phyloP scores from a whole-genome alignment of 2,797 vertebrate species.

The Falco concolor region DNA sequence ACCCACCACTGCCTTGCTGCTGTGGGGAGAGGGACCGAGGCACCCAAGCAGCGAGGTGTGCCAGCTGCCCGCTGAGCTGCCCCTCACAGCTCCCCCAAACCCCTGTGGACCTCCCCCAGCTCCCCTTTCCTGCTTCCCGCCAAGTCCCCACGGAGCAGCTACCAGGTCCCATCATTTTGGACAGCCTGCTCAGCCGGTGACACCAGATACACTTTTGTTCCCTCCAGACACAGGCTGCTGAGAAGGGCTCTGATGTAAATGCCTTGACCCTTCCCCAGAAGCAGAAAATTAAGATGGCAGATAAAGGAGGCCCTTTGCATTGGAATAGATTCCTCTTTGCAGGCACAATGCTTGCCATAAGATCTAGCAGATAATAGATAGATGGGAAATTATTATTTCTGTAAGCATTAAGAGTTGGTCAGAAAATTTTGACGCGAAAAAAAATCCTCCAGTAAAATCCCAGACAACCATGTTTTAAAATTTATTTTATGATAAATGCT shows the following conservation, averaged over 20 bases:
- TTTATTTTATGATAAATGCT: not conserved
- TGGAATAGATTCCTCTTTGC: not conserved
- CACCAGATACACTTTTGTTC: not conserved
- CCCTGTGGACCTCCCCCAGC: not conserved
- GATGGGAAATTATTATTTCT: not conserved
- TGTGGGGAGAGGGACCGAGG: not conserved
- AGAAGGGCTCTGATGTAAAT: not conserved
- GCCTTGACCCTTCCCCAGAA: not conserved
- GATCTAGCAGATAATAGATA: not conserved
- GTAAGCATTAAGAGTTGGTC: not conserved
- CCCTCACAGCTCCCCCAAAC: not conserved
- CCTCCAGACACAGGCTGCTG: not conserved
- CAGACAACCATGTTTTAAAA: not conserved
- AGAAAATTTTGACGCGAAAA: not conserved
- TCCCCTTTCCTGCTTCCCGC: not conserved
- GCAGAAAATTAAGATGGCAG: not conserved
- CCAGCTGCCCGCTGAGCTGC: not conserved
- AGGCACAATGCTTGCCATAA: not conserved
- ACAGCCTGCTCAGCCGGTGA: not conserved
- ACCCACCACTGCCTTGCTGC: fast-evolving
- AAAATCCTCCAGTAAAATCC: not conserved
- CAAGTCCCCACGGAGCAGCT: not conserved
- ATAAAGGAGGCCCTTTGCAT: not conserved
- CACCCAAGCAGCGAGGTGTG: not conserved
- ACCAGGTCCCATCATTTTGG: not conserved